Conservation (phyloP, 2,113 vertebrate species). For the Nematolebias whitei region DNA sequence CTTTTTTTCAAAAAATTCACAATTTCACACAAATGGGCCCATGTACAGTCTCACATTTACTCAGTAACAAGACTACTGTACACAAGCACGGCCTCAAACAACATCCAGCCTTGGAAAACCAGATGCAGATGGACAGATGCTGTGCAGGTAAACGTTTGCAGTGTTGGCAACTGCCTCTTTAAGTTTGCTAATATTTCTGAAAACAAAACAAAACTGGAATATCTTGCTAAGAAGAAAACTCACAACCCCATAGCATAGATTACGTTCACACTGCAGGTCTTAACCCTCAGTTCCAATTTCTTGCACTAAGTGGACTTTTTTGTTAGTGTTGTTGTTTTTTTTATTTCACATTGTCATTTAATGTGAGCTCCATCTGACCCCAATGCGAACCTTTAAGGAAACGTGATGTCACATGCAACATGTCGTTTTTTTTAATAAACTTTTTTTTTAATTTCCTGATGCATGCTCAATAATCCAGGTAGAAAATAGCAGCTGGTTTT, state of each 20-base stretch:
- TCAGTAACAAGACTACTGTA: constrained; percentile 2
- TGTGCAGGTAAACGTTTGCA: not conserved
- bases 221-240: constrained; percentile 11
- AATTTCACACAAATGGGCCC: not conserved
- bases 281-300: too few relatives aligned
- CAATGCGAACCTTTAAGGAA: too few relatives aligned
- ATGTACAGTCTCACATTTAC: not conserved
- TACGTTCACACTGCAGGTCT: too few relatives aligned
- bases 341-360: too few relatives aligned
- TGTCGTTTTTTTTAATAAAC: too few relatives aligned
- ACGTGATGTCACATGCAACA: too few relatives aligned
- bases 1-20: not conserved
- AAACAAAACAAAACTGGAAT: constrained; percentile 15
- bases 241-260: constrained; percentile 14
- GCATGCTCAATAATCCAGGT: too few relatives aligned
- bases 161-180: constrained; percentile 21
- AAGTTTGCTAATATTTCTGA: constrained; percentile 14
- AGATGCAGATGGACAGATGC: constrained; percentile 22
- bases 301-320: too few relatives aligned
- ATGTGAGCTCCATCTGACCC: too few relatives aligned
- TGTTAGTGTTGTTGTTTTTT: too few relatives aligned
- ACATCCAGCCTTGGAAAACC: constrained; percentile 1
- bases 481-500: too few relatives aligned
- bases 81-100: constrained; percentile 5
- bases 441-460: too few relatives aligned